A percentile compares a stretch with the other conserved stretches of the same genome.
Evolutionary conservation across 2,888 invertebrate genomes (phyloP).

Genomic region (Cephus spinipes): DNA sequence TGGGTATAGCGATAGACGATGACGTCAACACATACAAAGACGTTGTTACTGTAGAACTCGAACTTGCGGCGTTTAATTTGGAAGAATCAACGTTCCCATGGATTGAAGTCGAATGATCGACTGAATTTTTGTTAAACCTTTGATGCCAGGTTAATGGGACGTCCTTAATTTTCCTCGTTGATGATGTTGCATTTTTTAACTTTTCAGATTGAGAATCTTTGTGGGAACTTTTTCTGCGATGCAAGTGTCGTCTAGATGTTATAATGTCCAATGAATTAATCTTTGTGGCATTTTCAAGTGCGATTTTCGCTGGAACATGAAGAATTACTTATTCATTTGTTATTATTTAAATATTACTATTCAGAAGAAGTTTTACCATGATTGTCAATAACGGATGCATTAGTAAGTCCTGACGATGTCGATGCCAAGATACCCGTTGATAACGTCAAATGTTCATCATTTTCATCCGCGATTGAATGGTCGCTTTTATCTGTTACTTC

Average conservation of each 20-base stretch:
- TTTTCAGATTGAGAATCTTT: not conserved
- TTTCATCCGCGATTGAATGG: not conserved
- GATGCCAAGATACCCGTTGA: not conserved
- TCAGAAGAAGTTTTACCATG: not conserved
- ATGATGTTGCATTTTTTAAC: not conserved
- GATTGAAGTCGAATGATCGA: not conserved
- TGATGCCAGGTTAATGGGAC: not conserved
- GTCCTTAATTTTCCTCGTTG: not conserved
- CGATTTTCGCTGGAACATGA: not conserved
- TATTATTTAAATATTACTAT: not conserved
- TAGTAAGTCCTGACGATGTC: not conserved
- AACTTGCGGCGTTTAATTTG: not conserved
- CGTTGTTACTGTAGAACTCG: not conserved
- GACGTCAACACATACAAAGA: not conserved
- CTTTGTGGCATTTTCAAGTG: not conserved
- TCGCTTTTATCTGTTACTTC: not conserved
- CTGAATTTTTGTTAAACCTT: not conserved
- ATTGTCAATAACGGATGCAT: not conserved
- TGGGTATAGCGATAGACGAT: not conserved
- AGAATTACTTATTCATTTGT: not conserved
- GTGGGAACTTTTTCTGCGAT: not conserved
- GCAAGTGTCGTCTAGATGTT: conserved; percentile 1
- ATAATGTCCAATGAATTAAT: not conserved
- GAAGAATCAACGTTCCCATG: not conserved
- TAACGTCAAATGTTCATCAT: not conserved